Base-by-base conservation (phyloP, 2,797 vertebrate genomes). In the Hylomyscus alleni region DNA sequence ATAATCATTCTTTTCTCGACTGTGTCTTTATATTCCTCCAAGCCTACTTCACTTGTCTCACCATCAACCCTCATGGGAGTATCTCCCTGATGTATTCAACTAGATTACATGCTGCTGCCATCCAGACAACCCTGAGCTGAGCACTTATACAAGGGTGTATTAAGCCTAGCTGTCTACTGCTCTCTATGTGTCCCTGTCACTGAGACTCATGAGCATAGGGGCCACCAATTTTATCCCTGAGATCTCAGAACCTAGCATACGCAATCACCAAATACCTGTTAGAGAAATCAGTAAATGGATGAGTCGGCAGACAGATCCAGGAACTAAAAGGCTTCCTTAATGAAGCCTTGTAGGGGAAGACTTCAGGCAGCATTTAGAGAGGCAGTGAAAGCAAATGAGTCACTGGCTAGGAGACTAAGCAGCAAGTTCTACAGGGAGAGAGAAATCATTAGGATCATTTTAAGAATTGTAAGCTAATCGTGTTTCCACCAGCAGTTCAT, bases 271-370 rank as follows among this genome's bases (percentile, higher is more conserved):
- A 58, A 37, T 47, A 37, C 44, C 31, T 52, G 3, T 69, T 56
- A 78, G 89, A 69, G 31, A 80, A 47, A 95, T 56, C 34, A n/a
- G n/a, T 62, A 75, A 86, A 75, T 58, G 40, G 2, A 44, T 14
- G 14, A 56, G 12, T 89, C 73, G 44, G 37, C 29, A 86, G 87
- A 77, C 47, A 47, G 67, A 62, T 44, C 73, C 86, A 56, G 94
- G 54, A 89, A 69, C 17, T 17, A 76, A 73, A 60, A 37, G 56
- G 13, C 31, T 13, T 44, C 14, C 60, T 34, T 54, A 50, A 82
- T 44, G 62, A 82, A 91, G 19, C 31, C 19, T n/a, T 65, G 84
- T 31, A 50, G 58, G 10, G 82, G 54, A 31, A 93, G 77, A 26
- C 22, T 31, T 44, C 54, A 82, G 29, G 77, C 40, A n/a, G 34